Evolutionary conservation across 2,113 vertebrate genomes (phyloP).

Genomic region (Aegotheles bennettii): DNA sequence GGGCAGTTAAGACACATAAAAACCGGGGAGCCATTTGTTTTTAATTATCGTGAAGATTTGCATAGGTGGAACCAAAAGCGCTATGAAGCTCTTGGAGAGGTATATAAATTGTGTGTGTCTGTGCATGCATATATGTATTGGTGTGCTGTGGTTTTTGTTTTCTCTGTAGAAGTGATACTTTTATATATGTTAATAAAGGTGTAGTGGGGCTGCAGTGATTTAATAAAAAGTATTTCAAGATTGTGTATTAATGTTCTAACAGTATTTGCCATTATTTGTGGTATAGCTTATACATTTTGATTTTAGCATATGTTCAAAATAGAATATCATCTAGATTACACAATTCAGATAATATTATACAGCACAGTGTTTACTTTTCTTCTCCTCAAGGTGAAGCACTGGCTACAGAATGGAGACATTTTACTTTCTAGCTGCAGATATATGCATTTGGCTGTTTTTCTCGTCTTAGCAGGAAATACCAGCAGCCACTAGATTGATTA

Average conservation of each 20-base stretch:
- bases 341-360: background rate
- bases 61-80: constrained; percentile 98
- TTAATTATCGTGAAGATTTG: constrained; percentile 94
- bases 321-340: background rate
- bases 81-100: constrained; percentile 97
- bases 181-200: background rate
- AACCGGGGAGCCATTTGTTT: constrained; percentile 92
- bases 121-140: rapidly evolving
- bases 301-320: background rate
- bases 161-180: background rate
- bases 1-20: constrained; percentile 90
- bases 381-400: background rate
- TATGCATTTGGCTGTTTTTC: background rate
- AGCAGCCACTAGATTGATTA: background rate
- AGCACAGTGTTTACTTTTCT: background rate
- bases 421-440: background rate
- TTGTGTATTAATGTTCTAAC: background rate
- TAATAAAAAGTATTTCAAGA: background rate
- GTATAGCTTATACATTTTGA: background rate
- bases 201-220: background rate
- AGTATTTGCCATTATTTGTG: background rate
- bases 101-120: constrained; percentile 38
- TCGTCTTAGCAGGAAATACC: background rate
- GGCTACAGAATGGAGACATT: background rate
- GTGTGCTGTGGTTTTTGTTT: background rate